phyloP scores from a whole-genome alignment of 2,888 invertebrate genomes.

The Entomobrya proxima region DNA sequence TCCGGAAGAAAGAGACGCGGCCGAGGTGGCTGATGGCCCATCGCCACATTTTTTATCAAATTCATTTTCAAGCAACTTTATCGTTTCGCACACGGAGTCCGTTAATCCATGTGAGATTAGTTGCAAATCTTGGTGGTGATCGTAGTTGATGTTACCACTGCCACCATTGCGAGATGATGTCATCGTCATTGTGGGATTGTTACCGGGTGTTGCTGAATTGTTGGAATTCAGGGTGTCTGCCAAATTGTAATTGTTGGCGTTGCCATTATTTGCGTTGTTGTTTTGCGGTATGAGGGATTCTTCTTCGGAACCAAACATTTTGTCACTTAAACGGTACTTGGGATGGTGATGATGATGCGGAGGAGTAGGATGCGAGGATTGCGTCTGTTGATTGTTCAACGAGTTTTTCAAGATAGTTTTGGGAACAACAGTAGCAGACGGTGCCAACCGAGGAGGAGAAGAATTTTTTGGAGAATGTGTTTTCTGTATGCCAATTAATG shows the following conservation, averaged over 20 bases:
- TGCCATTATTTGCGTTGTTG: constrained; percentile 68
- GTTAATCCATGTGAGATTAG: constrained; percentile 66
- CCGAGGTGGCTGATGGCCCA: constrained; percentile 34
- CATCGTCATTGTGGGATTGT: constrained; percentile 15
- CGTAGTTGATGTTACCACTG: constrained; percentile 53
- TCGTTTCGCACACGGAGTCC: constrained; percentile 67
- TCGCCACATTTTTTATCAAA: constrained; percentile 42
- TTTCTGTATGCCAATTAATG: constrained; percentile 52
- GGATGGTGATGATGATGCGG: constrained; percentile 22
- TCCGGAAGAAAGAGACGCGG: constrained; percentile 57
- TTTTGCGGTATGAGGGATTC: too few species aligned
- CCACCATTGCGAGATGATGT: background rate
- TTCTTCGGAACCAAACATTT: constrained; percentile 56
- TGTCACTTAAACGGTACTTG: constrained; percentile 61
- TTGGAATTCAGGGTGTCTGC: constrained; percentile 69
- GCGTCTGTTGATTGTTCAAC: constrained; percentile 6
- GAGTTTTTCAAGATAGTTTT: constrained; percentile 61
- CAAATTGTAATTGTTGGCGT: constrained; percentile 66
- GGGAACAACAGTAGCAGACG: constrained; percentile 36
- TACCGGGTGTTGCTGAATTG: constrained; percentile 21
- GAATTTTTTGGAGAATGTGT: constrained; percentile 13
- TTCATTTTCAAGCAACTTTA: constrained; percentile 68
- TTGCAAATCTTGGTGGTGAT: constrained; percentile 54
- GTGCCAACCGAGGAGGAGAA: background rate
- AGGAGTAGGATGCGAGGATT: too few species aligned